Conservation (phyloP, 2,113 vertebrate genomes). For the Syngnathoides biaculeatus region DNA sequence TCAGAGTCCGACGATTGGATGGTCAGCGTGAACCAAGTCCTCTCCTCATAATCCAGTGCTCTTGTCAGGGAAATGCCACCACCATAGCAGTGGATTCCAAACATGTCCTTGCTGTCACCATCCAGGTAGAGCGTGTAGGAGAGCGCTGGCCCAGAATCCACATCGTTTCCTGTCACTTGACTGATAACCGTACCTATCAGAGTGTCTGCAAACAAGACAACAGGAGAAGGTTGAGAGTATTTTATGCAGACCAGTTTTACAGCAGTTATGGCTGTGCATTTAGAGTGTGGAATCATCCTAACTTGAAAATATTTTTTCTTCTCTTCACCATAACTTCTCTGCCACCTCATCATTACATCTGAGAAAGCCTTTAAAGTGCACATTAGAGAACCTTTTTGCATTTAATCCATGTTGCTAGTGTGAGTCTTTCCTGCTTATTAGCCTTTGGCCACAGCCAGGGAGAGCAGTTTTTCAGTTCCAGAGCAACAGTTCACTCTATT, state of each 20-base stretch:
- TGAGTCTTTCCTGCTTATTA: conserved; percentile 3
- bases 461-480: neutral
- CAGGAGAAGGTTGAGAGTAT: conserved; percentile 26
- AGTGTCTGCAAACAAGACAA: conserved; percentile 64
- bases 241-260: neutral
- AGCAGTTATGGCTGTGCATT: neutral
- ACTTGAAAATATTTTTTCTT: neutral
- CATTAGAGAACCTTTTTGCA: neutral
- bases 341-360: neutral
- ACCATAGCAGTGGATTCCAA: conserved; percentile 84
- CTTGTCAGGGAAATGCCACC: conserved; percentile 80
- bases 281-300: neutral
- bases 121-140: conserved; percentile 82
- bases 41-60: conserved; percentile 81
- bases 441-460: conserved; percentile 3
- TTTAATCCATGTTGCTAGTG: neutral
- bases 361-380: conserved; percentile 1
- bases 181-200: conserved; percentile 90
- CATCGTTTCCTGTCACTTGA: conserved; percentile 93
- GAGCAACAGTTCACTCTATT: neutral
- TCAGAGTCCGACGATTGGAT: conserved; percentile 83
- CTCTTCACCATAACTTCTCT: neutral
- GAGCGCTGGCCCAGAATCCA: conserved; percentile 87
- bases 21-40: conserved; percentile 79
- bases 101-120: conserved; percentile 68